phyloP scores from a whole-genome alignment of 1,140 invertebrate genomes.

The Drosophila fuyamai region DNA sequence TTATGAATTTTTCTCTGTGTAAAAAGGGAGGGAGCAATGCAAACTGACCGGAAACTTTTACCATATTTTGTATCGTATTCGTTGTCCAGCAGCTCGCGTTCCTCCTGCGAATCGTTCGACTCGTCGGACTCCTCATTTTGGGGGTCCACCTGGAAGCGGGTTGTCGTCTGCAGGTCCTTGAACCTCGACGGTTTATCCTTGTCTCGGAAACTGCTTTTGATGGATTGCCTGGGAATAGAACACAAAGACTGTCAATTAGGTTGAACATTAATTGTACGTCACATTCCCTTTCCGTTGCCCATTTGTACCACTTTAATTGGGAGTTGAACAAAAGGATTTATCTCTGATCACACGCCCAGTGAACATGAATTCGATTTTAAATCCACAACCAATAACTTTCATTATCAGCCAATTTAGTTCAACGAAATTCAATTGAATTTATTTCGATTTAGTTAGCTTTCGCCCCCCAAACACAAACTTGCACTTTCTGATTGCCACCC shows the following conservation, averaged over 20 bases:
- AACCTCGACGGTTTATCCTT: conserved; percentile 87
- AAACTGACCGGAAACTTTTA: conserved; percentile 90
- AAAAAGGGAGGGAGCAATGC: conserved; percentile 16
- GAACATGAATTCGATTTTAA: conserved; percentile 11
- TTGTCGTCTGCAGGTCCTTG: conserved; percentile 86
- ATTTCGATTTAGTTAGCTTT: conserved; percentile 21
- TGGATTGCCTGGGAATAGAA: conserved; percentile 68
- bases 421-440: conserved; percentile 39
- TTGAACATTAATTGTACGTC: not conserved
- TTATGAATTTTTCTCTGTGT: conserved; percentile 6
- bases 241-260: not conserved
- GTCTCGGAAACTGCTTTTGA: conserved; percentile 87
- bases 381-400: conserved; percentile 28
- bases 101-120: conserved; percentile 85
- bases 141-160: conserved; percentile 86
- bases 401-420: conserved; percentile 39
- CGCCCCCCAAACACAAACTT: conserved; percentile 16
- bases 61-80: conserved; percentile 90
- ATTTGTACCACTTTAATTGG: conserved; percentile 31
- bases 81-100: conserved; percentile 87
- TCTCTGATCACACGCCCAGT: conserved; percentile 13
- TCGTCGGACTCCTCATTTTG: conserved; percentile 85
- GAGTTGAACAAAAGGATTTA: not conserved
- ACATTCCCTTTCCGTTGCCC: not conserved
- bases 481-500: conserved; percentile 50